Conservation (phyloP, 1,140 invertebrate genomes). For the Goniozus legneri region DNA sequence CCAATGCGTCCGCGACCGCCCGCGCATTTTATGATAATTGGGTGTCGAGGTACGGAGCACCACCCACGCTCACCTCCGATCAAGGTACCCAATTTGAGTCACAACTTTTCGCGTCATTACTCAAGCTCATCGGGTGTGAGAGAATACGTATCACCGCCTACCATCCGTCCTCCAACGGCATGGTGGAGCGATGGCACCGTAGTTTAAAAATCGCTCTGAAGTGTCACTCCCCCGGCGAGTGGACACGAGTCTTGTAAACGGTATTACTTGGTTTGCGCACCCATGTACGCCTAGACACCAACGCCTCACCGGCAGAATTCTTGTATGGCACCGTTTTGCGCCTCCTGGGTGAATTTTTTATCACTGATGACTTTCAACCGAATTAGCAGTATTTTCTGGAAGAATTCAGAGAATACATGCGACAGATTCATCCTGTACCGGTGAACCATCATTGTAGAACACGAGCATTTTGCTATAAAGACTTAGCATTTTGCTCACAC, state of each 20-base stretch:
- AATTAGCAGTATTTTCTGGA: background rate
- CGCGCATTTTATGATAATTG: background rate
- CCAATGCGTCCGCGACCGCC: background rate
- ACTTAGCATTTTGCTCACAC: background rate
- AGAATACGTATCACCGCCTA: background rate
- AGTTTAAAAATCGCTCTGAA: background rate
- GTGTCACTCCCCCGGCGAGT: background rate
- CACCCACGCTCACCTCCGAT: background rate
- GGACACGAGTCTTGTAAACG: conserved; percentile 15
- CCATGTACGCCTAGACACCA: conserved; percentile 26
- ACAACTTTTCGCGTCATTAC: background rate
- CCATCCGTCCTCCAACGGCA: conserved; percentile 3
- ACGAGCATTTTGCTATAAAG: background rate
- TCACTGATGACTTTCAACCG: background rate
- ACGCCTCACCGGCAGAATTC: conserved; percentile 20
- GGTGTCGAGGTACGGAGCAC: background rate
- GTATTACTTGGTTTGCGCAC: conserved; percentile 15
- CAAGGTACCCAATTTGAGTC: too few relatives aligned
- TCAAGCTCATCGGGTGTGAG: background rate
- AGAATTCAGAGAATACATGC: background rate
- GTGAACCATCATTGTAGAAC: background rate
- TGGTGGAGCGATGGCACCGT: background rate
- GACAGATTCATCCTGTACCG: background rate
- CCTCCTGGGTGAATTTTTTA: conserved; percentile 29
- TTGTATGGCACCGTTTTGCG: conserved; percentile 11